Evolutionary conservation across 1,140 invertebrate species (phyloP), one percentile per base, ranked within the genome.

Genomic region (Magallana gigas): DNA sequence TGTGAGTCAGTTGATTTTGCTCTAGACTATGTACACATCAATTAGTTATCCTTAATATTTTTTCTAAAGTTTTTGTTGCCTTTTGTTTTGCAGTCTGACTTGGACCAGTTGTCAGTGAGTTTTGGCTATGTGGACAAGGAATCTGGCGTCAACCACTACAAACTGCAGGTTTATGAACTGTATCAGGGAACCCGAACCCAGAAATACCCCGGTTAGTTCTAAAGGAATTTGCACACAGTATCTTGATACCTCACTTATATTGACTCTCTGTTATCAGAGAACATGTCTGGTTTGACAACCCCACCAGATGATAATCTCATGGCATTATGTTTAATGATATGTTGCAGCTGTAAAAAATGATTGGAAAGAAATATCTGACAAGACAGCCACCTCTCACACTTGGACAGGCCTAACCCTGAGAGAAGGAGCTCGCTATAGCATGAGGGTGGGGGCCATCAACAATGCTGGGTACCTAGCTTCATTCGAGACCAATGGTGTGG

Each of bases 91-190:
- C 68, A 90, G 88, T 64, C 81, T 1, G 71, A 71, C 68, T 36
- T 62, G 18, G 85, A 56, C 11, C 80, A 71, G 36, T 83, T 91
- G 57, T 83, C 85, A 56, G 90, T 86, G 6, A 91, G 87, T 29
- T 92, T 90, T 76, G 84, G 87, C 23, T 91, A 92, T 83, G 23
- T 60, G 18, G 92, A 92, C 85, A 81, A 68, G 7, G 92, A 92
- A 29, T 91, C 91, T 8, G 89, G 89, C 5, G 58, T 92, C 4
- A 88, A 90, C 59, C 83, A 90, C 18, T 89, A 89, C 68, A 90
- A 92, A 84, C 84, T 90, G 57, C 90, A 91, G 71, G 82, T 92
- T 56, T 91, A 88, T 85, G 71, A 90, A 76, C 64, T 85, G 14
- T 88, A 83, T 56, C 90, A 90, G 59, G 90, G 91, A 86, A 85